Evolutionary conservation across 2,888 invertebrate species (phyloP), one percentile per base, ranked within the genome.

Genomic region (Anorthoa munda): DNA sequence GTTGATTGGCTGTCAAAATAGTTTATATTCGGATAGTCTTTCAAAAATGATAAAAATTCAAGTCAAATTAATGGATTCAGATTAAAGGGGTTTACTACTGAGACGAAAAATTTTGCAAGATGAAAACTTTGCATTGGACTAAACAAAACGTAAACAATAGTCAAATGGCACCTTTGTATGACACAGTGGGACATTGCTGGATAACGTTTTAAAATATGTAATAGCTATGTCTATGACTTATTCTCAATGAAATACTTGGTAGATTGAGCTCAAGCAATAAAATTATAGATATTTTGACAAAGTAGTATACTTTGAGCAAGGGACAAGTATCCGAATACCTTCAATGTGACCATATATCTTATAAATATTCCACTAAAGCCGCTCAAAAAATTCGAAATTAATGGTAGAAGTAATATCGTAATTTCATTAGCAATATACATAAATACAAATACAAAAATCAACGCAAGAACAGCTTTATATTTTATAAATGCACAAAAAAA

Each of bases 301-400:
- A 39, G 5, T n/a, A 39, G 1, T n/a, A 59, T 21, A 55, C 15
- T 69, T 23, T 26, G 48, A n/a, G n/a, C 18, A 51, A 18, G 26
- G 48, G 17, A 18, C 18, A 51, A 18, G 26, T 60, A 80, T 77
- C 61, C 66, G 56, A 77, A 23, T n/a, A 55, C 15, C 17, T n/a
- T 1, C 2, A 66, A 51, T 74, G 80, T 80, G 50, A 56, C 77
- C 75, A 74, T 39, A 39, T 21, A 11, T 46, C 9, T 18, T 45
- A 18, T 18, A 15, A 55, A 79, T 21, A 61, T 46, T 45, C 23
- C 4, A 64, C 13, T 17, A n/a, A 7, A 58, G 2, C 53, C 53
- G 56, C 4, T 51, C 11, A 53, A 50, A 55, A 50, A 56, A 55
- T 7, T 4, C 5, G 0, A n/a, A 26, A 3, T 23, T 31, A 48